Base-by-base conservation (phyloP, 2,888 invertebrate genomes). In the Sinotaia quadrata region DNA sequence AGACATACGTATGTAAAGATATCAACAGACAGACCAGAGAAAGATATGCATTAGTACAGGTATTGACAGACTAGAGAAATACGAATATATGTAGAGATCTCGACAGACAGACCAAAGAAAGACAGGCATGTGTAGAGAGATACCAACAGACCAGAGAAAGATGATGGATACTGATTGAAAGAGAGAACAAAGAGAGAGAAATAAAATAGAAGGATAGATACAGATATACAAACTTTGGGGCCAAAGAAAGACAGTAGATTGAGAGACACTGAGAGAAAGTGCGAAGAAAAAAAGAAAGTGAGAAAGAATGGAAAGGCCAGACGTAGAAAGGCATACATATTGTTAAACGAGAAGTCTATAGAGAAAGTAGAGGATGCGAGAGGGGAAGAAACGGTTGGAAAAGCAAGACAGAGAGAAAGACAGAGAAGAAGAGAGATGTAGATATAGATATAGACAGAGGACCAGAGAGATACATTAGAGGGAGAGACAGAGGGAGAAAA, bases 141-240 rank as follows among this genome's bases (percentile, higher is more conserved):
- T n/a, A n/a, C n/a, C n/a, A n/a, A n/a, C n/a, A n/a, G n/a, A 29
- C n/a, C 18, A 54, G 5, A 15, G n/a, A 24, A 56, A 36, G 36
- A 15, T 34, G 52, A 52, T 12, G 31, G 21, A 52, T 12, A 52
- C 27, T 29, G 52, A 52, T 27, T 29, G 52, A 52, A n/a, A 52
- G 52, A 52, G 52, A 52, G 52, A n/a, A 24, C 27, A 52, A 12
- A 52, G 52, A 52, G 52, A 52, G 31, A 52, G 52, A 52, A 31
- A 52, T 12, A 52, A 4, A 52, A 52, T 1, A 1, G 52, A 52
- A 10, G 7, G 15, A 49, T 15, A n/a, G n/a, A n/a, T 10, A 49
- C 24, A 52, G 18, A 52, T 15, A 52, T 15, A 52, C 24, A 52
- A 12, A 52, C 8, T 29, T n/a, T n/a, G n/a, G n/a, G n/a, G n/a